Evolutionary conservation across 2,113 vertebrate species (phyloP), one percentile per base, ranked within the genome.

Genomic region (Epinephelus moara): DNA sequence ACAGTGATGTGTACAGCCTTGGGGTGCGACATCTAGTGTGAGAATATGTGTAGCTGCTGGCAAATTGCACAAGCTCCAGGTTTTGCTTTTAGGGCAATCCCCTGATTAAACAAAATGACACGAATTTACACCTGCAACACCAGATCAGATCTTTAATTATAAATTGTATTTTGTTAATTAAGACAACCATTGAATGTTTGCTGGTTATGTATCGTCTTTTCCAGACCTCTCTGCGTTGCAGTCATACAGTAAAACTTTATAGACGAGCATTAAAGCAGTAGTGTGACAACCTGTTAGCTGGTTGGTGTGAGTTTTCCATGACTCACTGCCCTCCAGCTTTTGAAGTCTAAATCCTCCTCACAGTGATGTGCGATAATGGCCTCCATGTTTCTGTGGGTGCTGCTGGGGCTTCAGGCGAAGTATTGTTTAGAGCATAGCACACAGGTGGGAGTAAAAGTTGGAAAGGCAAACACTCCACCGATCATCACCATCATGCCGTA

Each of bases 331-430:
- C 88, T 84, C 59, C 75, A 82, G 87, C 85, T 82, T 89, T 86
- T 88, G 80, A 87, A 90, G 89, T 89, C 71, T 84, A 76, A 89
- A 84, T 75, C 80, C 73, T 89, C 85, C 78, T 90, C 72, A 47
- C 79, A 79, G 49, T 86, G 90, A 86, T 91, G 87, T 89, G 88
- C 4, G 84, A 91, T 90, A 89, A 93, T 91, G 88, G 85, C 85
- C 84, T 87, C 85, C 71, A 75, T 70, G 78, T 89, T 92, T 85
- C 88, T 88, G 88, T 86, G 88, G 89, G 76, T 82, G 72, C 88
- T 82, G 77, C 86, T 47, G 66, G 67, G 83, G 87, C 81, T 90
- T 61, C 50, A 21, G 75, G 90, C 81, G 73, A 88, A 82, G 82
- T 80, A 84, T 87, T 89, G 88, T 90, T 90, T 80, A 64, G 73